Evolutionary conservation across 2,888 invertebrate species (phyloP).

Genomic region (Heteropelma amictum): DNA sequence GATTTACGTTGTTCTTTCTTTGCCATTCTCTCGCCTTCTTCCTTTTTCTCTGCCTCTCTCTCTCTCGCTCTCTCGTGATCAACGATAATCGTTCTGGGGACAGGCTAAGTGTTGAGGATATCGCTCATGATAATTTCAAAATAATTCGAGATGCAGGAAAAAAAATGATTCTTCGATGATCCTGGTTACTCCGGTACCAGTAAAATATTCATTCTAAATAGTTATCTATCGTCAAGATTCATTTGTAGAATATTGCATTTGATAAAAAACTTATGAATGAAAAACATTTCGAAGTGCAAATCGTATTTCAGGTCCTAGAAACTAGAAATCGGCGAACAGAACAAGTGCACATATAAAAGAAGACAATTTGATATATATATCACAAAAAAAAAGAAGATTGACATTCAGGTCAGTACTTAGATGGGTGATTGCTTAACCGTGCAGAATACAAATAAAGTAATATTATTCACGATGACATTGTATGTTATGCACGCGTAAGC

Average conservation of each 20-base stretch:
- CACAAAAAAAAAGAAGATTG: too few relatives aligned
- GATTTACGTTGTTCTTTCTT: not conserved
- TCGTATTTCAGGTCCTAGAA: too few relatives aligned
- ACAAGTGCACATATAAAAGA: too few relatives aligned
- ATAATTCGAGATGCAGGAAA: slow-evolving; percentile 17
- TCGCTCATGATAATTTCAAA: slow-evolving; percentile 4
- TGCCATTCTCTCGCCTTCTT: slow-evolving; percentile 8
- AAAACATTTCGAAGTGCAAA: too few relatives aligned
- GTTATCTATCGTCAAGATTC: not conserved
- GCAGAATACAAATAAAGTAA: too few relatives aligned
- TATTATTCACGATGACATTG: too few relatives aligned
- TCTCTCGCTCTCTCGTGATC: slow-evolving; percentile 19
- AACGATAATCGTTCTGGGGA: slow-evolving; percentile 28
- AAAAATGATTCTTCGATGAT: not conserved
- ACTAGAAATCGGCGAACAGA: too few relatives aligned
- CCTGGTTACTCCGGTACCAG: slow-evolving; percentile 50
- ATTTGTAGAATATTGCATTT: not conserved
- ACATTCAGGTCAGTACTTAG: too few relatives aligned
- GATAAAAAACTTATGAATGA: not conserved
- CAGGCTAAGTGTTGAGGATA: too few relatives aligned
- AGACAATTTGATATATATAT: too few relatives aligned
- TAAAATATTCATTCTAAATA: not conserved
- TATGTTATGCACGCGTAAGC: too few relatives aligned
- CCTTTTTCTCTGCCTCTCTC: not conserved
- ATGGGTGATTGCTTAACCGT: too few relatives aligned